Base-by-base conservation (phyloP, 2,113 vertebrate species). In the Tiliqua scincoides region DNA sequence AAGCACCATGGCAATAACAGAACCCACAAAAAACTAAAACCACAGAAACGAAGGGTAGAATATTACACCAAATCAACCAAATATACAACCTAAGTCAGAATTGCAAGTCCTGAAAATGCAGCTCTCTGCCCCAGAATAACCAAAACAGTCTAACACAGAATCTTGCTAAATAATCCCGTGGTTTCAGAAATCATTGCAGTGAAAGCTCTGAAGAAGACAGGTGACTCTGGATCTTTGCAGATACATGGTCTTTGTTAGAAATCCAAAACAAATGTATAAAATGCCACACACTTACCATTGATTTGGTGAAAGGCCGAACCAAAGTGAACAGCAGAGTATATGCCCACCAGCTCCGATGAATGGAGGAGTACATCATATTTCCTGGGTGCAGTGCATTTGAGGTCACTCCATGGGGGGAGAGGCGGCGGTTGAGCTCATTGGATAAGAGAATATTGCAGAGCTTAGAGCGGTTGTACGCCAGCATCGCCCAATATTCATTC, bases 391-490 rank as follows among this genome's bases (percentile, higher is more conserved):
- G 76, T 0, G 98, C 96, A 1, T 99, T 99, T 23, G 95, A 98
- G 0, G 97, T 98, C 93, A 99, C 97, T 7, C 99, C 98, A 0
- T 96, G 89, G 0, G 98, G 97, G 1, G 98, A 98, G 11, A 99
- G 97, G 78, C 98, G 99, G 0, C 97, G 97, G 92, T 99, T 96
- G 40, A 99, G 97, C 96, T 99, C 98, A 0, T 92, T 97, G 94
- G 98, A 99, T 96, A 99, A 98, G 12, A 99, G 97, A 83, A 99
- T 88, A 89, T 98, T 99, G 93, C 99, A 99, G 76, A 99, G 98
- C 81, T 99, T 99, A 94, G 98, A 98, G 27, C 98, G 97, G 87
- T 99, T 99, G 95, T 99, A 99, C 27, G 98, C 98, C 95, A 99
- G 72, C 97, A 99, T 98, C 84, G 99, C 98, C 99, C 99, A 99